phyloP scores from a whole-genome alignment of 2,797 vertebrate species.

The Acropternis orthonyx region DNA sequence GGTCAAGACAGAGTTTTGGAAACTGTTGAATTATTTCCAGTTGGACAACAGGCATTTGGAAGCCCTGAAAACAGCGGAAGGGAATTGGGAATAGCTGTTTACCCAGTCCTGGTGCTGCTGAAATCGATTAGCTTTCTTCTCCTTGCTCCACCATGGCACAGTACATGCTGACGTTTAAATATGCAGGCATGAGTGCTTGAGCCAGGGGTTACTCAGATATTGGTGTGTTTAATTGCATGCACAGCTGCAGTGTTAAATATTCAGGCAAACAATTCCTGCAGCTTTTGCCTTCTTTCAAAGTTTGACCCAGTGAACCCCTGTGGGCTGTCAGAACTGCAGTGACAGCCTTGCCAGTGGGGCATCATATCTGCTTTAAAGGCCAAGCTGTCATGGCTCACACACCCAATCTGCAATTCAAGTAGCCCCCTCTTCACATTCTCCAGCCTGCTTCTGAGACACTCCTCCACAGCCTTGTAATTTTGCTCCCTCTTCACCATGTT shows the following conservation, averaged over 20 bases:
- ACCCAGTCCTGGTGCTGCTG: not conserved
- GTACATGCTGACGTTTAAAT: not conserved
- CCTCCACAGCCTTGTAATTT: not conserved
- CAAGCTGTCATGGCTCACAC: not conserved
- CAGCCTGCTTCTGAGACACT: not conserved
- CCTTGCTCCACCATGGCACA: not conserved
- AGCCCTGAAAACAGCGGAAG: not conserved
- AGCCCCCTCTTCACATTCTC: not conserved
- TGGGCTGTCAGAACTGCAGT: not conserved
- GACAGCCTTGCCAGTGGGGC: not conserved
- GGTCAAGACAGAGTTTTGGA: not conserved
- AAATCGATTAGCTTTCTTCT: not conserved
- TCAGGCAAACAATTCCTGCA: not conserved
- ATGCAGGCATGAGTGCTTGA: not conserved
- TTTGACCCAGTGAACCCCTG: not conserved
- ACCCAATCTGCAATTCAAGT: not conserved
- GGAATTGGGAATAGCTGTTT: not conserved
- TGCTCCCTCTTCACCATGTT: not conserved
- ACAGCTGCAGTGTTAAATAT: not conserved
- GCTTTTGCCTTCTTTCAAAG: not conserved
- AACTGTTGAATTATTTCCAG: not conserved
- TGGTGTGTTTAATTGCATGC: not conserved
- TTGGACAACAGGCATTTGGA: not conserved
- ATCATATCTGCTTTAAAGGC: not conserved
- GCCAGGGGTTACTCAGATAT: not conserved